Percentiles rank a stretch among this genome's conserved stretches.
Evolutionary conservation across 2,888 invertebrate genomes (phyloP).

Genomic region (Orchestes rusci): DNA sequence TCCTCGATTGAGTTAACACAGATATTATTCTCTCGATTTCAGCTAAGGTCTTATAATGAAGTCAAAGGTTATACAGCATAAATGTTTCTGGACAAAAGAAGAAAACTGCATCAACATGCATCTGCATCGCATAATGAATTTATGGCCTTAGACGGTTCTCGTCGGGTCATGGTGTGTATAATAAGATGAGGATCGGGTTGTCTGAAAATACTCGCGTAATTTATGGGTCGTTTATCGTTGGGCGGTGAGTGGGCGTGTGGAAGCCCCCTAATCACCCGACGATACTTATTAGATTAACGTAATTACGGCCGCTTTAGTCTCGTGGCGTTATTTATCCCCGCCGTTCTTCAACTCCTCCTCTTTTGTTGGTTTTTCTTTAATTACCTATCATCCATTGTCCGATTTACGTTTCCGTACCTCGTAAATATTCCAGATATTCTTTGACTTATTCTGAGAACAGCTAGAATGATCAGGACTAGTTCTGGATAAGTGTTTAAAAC

Average conservation of each 20-base stretch:
- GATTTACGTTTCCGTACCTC: constrained; percentile 11
- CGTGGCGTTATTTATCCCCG: constrained; percentile 20
- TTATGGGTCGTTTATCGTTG: constrained; percentile 42
- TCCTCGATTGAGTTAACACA: too few species aligned
- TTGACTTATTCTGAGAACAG: too few species aligned
- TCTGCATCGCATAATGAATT: constrained; percentile 16
- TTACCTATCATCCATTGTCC: constrained; percentile 7
- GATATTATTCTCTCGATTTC: too few species aligned
- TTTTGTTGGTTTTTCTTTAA: constrained; percentile 20
- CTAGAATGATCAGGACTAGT: too few species aligned
- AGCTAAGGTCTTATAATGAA: too few species aligned
- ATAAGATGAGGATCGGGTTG: constrained; percentile 40
- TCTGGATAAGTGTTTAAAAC: too few species aligned
- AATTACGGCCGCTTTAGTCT: constrained; percentile 35
- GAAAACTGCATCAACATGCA: too few species aligned
- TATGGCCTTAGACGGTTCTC: constrained; percentile 31
- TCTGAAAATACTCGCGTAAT: constrained; percentile 42
- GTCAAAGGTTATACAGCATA: too few species aligned
- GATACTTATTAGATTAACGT: constrained; percentile 42
- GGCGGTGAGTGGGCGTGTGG: constrained; percentile 40
- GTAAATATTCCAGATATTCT: too few species aligned
- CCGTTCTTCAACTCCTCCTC: constrained; percentile 15
- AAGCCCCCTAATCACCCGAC: constrained; percentile 39
- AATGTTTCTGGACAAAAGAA: too few species aligned
- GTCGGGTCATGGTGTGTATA: too few species aligned